These are phyloP conservation scores for Sarcophaga rosellei DNA, from an alignment of 2,888 invertebrate genomes.

Conservation along the genomic window DNA sequence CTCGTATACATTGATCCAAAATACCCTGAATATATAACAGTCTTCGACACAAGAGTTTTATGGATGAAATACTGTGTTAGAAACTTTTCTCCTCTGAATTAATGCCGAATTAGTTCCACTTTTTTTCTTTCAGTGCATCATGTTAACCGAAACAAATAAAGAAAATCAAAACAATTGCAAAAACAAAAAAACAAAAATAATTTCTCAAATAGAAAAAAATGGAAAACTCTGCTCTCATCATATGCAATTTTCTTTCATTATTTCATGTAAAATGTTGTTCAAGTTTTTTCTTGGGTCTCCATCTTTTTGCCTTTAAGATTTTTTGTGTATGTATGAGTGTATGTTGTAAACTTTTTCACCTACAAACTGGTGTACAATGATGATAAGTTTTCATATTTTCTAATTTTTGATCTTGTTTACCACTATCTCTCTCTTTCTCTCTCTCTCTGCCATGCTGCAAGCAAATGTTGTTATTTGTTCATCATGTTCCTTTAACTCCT, in stretches of 20 bases:
- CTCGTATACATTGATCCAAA: too few species aligned
- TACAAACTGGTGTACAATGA: constrained; percentile 10
- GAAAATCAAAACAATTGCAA: background rate
- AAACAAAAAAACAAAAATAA: constrained; percentile 9
- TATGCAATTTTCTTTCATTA: constrained; percentile 65
- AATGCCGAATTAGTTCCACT: background rate
- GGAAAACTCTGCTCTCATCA: constrained; percentile 1
- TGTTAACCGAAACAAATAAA: constrained; percentile 1
- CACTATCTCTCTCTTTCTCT: background rate
- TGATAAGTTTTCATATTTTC: constrained; percentile 21
- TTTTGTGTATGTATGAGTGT: background rate
- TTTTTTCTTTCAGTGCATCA: constrained; percentile 9
- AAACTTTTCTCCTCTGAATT: too few species aligned
- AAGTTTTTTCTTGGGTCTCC: constrained; percentile 14
- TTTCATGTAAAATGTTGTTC: constrained; percentile 35
- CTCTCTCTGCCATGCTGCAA: too few species aligned
- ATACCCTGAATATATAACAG: too few species aligned
- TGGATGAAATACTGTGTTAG: too few species aligned
- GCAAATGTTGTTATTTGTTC: too few species aligned
- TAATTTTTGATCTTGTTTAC: background rate
- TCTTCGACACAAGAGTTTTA: too few species aligned
- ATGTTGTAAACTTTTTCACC: constrained; percentile 41
- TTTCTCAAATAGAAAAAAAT: background rate
- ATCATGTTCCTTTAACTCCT: too few species aligned
- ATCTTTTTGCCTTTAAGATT: constrained; percentile 14